Evolutionary conservation across 2,797 vertebrate species (phyloP).

Genomic region (Coranthus polyacanthus): DNA sequence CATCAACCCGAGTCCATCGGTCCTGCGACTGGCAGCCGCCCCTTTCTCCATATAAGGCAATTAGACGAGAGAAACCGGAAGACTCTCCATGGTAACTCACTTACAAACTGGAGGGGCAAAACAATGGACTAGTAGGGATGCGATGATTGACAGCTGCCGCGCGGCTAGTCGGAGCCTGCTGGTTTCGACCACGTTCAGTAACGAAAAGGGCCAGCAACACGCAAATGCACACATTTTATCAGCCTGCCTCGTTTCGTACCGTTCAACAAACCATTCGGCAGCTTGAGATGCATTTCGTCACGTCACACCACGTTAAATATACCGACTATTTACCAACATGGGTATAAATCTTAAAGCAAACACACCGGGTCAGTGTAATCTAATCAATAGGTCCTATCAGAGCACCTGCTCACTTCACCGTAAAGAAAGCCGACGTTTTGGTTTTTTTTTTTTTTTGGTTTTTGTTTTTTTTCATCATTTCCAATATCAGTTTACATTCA

Average conservation of each 20-base stretch:
- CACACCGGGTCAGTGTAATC: slow-evolving; percentile 13
- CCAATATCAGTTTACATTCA: background rate
- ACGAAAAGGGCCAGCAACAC: slow-evolving; percentile 20
- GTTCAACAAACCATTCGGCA: no score
- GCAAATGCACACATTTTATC: background rate
- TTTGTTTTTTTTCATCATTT: slow-evolving; percentile 10
- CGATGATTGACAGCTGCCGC: slow-evolving; percentile 71
- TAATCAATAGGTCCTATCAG: slow-evolving; percentile 22
- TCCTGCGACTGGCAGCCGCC: slow-evolving; percentile 35
- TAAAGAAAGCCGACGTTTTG: background rate
- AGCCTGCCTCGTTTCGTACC: no score
- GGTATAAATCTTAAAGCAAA: slow-evolving; percentile 3
- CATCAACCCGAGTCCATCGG: slow-evolving; percentile 17
- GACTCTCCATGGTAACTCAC: slow-evolving; percentile 74
- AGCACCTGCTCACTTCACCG: slow-evolving; percentile 29
- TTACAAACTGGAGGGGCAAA: slow-evolving; percentile 61
- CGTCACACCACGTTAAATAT: background rate
- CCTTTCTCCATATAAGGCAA: slow-evolving; percentile 66
- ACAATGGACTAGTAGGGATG: slow-evolving; percentile 63
- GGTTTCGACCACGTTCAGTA: slow-evolving; percentile 15
- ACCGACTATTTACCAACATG: slow-evolving; percentile 22
- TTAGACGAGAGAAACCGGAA: slow-evolving; percentile 59
- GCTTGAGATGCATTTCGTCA: background rate
- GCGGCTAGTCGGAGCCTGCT: slow-evolving; percentile 44
- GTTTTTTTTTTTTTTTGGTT: no score